phyloP scores from a whole-genome alignment of 2,113 vertebrate genomes.

The Vulpes ferrilata region DNA sequence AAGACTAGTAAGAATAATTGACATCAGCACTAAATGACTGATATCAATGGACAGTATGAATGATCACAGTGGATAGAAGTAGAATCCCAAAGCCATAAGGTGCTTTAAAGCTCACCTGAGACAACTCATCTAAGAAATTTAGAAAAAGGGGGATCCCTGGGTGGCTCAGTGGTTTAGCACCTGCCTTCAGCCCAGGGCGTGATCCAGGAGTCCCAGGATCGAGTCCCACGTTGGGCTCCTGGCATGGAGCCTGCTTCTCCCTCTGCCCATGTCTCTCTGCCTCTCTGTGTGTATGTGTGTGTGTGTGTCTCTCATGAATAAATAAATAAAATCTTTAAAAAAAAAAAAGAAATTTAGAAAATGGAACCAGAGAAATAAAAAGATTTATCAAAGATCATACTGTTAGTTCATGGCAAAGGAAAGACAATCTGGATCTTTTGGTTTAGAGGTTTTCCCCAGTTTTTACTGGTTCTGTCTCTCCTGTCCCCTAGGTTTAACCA shows the following conservation, averaged over 20 bases:
- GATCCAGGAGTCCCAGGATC: no score
- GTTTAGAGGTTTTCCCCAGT: background rate
- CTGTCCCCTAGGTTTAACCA: background rate
- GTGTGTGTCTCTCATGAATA: no score
- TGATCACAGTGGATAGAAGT: background rate
- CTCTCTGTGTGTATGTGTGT: no score
- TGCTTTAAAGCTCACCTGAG: background rate
- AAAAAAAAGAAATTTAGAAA: background rate
- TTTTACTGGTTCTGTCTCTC: background rate
- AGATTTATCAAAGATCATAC: background rate
- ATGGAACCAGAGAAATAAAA: conserved; percentile 2
- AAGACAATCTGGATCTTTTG: background rate
- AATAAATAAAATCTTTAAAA: no score
- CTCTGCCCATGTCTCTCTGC: no score
- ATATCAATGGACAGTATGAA: background rate
- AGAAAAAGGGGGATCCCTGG: no score
- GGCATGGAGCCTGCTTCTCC: no score
- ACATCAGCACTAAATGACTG: background rate
- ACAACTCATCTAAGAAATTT: background rate
- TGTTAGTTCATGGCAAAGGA: background rate
- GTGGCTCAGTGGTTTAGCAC: no score
- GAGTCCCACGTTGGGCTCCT: no score
- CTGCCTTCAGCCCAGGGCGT: no score
- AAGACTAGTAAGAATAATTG: background rate
- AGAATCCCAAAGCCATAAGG: background rate